These are phyloP conservation scores for Harpagifer antarcticus DNA, from an alignment of 2,797 vertebrate genomes.

Conservation along the genomic window DNA sequence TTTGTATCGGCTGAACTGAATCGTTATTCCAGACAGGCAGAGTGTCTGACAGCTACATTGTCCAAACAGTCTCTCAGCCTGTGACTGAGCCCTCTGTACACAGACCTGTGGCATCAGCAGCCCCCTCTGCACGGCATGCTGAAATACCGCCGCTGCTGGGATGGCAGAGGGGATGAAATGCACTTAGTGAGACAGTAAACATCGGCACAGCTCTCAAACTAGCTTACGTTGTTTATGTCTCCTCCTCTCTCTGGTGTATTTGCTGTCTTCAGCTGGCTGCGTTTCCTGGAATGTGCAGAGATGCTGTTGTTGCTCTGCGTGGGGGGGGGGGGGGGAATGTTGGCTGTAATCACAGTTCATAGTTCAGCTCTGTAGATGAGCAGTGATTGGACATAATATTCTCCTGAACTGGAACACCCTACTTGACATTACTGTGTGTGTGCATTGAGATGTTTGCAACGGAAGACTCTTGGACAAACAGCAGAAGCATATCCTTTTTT, in stretches of 20 bases:
- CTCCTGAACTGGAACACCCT: conserved; percentile 1
- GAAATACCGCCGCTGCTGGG: conserved; percentile 64
- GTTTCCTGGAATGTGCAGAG: conserved; percentile 75
- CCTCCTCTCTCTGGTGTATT: conserved; percentile 68
- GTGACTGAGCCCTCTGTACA: conserved; percentile 78
- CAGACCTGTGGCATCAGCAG: conserved; percentile 75
- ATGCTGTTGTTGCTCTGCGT: conserved; percentile 68
- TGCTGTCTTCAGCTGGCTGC: conserved; percentile 71
- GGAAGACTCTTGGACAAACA: conserved; percentile 9
- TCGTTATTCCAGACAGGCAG: conserved; percentile 77
- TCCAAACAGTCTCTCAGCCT: conserved; percentile 77
- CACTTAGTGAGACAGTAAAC: conserved; percentile 78
- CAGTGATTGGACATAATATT: conserved; percentile 41
- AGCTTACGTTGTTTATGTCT: conserved; percentile 71
- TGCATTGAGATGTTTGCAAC: conserved; percentile 13
- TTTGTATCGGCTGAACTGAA: conserved; percentile 59
- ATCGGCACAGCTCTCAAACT: conserved; percentile 64
- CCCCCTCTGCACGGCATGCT: conserved; percentile 61
- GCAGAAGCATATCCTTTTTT: not conserved
- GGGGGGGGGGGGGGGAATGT: conserved; percentile 35
- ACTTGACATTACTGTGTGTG: conserved; percentile 10
- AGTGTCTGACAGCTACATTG: conserved; percentile 80
- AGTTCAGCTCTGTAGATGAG: conserved; percentile 57
- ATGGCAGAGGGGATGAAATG: conserved; percentile 69
- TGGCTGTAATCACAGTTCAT: conserved; percentile 72